Evolutionary conservation across 2,113 vertebrate species (phyloP).

Genomic region (Casuarius casuarius): DNA sequence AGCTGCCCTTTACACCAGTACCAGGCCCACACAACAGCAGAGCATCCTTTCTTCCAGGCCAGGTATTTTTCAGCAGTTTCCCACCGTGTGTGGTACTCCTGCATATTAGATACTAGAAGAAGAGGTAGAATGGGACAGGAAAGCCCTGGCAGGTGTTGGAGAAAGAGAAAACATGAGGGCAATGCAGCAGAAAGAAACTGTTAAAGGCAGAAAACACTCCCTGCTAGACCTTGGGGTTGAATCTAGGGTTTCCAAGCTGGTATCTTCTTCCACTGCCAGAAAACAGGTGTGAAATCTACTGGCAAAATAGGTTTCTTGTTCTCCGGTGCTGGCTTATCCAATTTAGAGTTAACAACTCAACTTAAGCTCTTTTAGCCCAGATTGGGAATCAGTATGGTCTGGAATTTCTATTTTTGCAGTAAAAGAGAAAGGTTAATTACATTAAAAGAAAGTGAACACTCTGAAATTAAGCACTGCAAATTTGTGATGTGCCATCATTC

Average conservation of each 20-base stretch:
- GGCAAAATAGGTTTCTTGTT: not conserved
- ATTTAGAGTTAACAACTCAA: not conserved
- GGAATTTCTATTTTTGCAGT: not conserved
- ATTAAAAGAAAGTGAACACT: not conserved
- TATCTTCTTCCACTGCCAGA: not conserved
- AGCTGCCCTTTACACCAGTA: not conserved
- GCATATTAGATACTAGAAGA: not conserved
- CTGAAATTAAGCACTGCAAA: not conserved
- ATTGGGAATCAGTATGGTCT: fast-evolving
- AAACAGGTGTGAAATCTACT: not conserved
- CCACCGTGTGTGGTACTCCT: not conserved
- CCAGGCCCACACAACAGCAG: not conserved
- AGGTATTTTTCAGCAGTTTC: not conserved
- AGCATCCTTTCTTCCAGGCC: not conserved
- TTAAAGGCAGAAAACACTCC: not conserved
- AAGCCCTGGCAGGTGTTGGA: not conserved
- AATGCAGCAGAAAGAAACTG: not conserved
- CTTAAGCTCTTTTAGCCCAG: not conserved
- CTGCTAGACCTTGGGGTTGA: not conserved
- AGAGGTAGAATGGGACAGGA: not conserved
- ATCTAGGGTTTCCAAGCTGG: not conserved
- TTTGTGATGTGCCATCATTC: not conserved
- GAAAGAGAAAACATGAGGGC: not conserved
- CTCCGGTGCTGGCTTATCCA: not conserved
- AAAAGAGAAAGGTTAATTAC: not conserved